These are phyloP conservation scores for Acanthopagrus latus DNA, from an alignment of 2,797 vertebrate genomes.

Conservation along the genomic window DNA sequence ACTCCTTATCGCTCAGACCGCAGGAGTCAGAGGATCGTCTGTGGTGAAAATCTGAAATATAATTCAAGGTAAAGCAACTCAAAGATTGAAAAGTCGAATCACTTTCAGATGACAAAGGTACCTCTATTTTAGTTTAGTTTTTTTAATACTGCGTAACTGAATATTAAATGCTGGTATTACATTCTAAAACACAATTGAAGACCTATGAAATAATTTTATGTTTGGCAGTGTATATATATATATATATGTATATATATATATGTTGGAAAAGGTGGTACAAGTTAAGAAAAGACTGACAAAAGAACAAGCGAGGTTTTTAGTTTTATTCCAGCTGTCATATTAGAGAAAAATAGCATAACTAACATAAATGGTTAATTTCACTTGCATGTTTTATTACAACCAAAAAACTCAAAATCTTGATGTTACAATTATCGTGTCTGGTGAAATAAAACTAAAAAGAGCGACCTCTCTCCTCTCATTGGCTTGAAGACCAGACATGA, in stretches of 20 bases:
- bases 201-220: neutral
- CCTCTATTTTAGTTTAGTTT: too few relatives aligned
- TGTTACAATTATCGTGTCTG: too few relatives aligned
- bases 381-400: neutral
- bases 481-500: neutral
- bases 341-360: neutral
- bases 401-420: neutral
- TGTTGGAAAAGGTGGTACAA: neutral
- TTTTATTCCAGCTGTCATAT: slow-evolving; percentile 5
- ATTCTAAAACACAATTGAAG: too few relatives aligned
- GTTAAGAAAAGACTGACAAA: neutral
- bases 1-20: neutral
- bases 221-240: neutral
- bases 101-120: neutral
- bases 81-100: neutral
- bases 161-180: too few relatives aligned
- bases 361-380: neutral
- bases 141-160: too few relatives aligned
- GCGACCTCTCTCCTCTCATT: neutral
- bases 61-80: neutral
- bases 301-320: neutral
- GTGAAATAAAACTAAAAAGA: neutral
- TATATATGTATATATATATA: too few relatives aligned
- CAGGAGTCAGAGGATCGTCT: neutral
- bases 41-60: slow-evolving; percentile 8